Evolutionary conservation across 2,888 invertebrate species (phyloP).

Genomic region (Trisateles emortualis): DNA sequence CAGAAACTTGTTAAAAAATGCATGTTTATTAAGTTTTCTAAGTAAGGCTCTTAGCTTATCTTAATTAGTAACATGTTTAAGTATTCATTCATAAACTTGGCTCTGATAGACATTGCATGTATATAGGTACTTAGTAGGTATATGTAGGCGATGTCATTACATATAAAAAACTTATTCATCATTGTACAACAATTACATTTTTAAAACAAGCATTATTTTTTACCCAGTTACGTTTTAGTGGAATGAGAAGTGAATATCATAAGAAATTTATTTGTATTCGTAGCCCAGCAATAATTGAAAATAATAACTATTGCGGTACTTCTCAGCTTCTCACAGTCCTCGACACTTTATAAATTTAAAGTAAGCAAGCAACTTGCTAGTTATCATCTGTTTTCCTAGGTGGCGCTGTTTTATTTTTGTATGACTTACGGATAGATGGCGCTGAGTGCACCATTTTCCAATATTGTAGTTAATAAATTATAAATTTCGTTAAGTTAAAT

Average conservation of each 20-base stretch:
- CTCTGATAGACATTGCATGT: background rate
- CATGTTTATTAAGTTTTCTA: background rate
- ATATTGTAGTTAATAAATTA: background rate
- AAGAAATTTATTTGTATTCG: too few species aligned
- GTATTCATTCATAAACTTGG: background rate
- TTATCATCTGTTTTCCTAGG: constrained; percentile 22
- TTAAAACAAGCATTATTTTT: too few species aligned
- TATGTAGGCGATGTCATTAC: background rate
- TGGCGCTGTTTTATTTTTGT: constrained; percentile 41
- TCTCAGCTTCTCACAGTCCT: too few species aligned
- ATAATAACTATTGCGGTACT: too few species aligned
- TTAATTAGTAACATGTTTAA: background rate
- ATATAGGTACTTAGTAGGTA: background rate
- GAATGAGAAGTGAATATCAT: too few species aligned
- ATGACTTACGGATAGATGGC: constrained; percentile 55
- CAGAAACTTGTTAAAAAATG: too few species aligned
- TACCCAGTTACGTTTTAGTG: too few species aligned
- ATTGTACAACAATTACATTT: too few species aligned
- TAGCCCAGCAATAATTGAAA: background rate
- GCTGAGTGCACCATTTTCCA: constrained; percentile 24
- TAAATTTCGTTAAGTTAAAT: background rate
- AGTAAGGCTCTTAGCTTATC: background rate
- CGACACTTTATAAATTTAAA: too few species aligned
- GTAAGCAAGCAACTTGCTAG: background rate
- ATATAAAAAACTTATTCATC: too few species aligned